A percentile compares a stretch with the other conserved stretches of the same genome.
Evolutionary conservation across 1,140 invertebrate genomes (phyloP).

Genomic region (Zelostemma sp.): DNA sequence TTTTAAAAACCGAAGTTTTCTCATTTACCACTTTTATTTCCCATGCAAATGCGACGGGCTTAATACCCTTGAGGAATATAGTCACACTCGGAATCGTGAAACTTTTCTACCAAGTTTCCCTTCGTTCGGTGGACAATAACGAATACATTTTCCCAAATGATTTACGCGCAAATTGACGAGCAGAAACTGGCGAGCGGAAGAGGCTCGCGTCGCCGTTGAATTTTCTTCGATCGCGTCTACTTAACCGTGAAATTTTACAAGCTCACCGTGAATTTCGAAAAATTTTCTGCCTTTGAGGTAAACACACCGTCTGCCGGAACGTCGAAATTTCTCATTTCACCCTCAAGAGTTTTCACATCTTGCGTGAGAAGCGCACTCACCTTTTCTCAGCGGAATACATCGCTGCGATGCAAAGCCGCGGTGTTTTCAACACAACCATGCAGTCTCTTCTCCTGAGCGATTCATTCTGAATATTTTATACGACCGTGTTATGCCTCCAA

Average conservation of each 20-base stretch:
- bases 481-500: conserved; percentile 9
- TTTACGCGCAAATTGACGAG: not conserved
- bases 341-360: conserved; percentile 19
- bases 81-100: not conserved
- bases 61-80: not conserved
- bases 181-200: not conserved
- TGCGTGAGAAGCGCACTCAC: conserved; percentile 18
- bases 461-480: conserved; percentile 56
- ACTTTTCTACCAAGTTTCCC: not conserved
- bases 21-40: not conserved
- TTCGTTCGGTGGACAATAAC: not conserved
- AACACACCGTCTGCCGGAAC: not conserved
- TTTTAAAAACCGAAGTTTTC: not conserved
- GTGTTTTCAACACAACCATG: conserved; percentile 6
- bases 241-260: not conserved
- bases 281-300: conserved; percentile 16
- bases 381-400: conserved; percentile 9
- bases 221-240: not conserved
- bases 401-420: conserved; percentile 7
- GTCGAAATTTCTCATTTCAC: conserved; percentile 32
- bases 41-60: not conserved
- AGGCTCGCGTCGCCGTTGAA: not conserved
- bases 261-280: conserved; percentile 7
- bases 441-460: conserved; percentile 32
- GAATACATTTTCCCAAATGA: not conserved